A percentile compares a stretch with the other conserved stretches of the same genome.
These are phyloP conservation scores for Indicator maculatus DNA, from an alignment of 2,113 vertebrate genomes.

Conservation along the genomic window DNA sequence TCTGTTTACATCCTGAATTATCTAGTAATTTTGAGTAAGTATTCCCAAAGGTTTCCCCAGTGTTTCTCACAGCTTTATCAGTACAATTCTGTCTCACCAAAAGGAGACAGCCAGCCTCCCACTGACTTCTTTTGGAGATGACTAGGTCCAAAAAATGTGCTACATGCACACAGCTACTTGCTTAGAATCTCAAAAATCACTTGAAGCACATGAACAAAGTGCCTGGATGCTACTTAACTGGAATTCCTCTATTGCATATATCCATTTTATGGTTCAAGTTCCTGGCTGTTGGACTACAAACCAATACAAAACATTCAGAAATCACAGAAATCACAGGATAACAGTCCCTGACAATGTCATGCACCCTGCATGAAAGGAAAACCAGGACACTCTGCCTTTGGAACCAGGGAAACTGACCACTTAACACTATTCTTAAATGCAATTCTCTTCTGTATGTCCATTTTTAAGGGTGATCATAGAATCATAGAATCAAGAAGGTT, in stretches of 20 bases:
- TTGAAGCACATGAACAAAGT: not conserved
- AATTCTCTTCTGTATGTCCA: not conserved
- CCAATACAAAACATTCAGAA: not conserved
- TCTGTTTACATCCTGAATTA: slow-evolving; percentile 16
- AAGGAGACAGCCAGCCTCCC: slow-evolving; percentile 7
- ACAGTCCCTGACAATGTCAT: not conserved
- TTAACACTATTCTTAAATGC: not conserved
- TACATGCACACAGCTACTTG: not conserved
- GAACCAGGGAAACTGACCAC: not conserved
- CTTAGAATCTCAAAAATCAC: not conserved
- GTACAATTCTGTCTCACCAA: not conserved
- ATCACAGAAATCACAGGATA: not conserved
- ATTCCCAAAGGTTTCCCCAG: not conserved
- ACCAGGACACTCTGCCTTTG: not conserved
- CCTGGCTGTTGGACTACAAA: not conserved
- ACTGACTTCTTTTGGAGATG: not conserved
- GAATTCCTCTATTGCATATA: not conserved
- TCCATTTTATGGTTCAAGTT: not conserved
- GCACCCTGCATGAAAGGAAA: not conserved
- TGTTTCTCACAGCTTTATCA: slow-evolving; percentile 28
- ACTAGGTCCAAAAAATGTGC: not conserved
- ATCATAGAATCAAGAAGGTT: too few relatives aligned
- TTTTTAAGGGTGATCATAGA: not conserved
- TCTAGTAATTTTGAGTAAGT: not conserved
- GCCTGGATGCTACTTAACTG: not conserved